Evolutionary conservation across 2,797 vertebrate genomes (phyloP).

Genomic region (Mastacembelus armatus): DNA sequence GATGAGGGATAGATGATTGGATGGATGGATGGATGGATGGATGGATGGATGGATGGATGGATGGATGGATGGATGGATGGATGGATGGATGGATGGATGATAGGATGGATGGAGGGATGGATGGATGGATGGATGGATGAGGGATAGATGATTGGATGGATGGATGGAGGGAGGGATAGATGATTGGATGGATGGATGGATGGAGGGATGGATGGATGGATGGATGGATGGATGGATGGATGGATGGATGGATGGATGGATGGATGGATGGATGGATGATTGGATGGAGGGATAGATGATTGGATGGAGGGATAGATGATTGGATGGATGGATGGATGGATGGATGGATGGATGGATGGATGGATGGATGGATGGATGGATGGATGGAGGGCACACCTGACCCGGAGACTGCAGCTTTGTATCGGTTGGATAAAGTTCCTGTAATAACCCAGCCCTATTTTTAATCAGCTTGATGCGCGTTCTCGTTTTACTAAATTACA

Average conservation of each 20-base stretch:
- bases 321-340: slow-evolving; percentile 21
- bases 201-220: slow-evolving; percentile 18
- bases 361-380: slow-evolving; percentile 20
- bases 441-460: slow-evolving; percentile 56
- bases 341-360: slow-evolving; percentile 16
- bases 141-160: no score
- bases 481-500: slow-evolving; percentile 78
- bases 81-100: slow-evolving; percentile 18
- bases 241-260: slow-evolving; percentile 16
- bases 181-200: no score
- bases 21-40: slow-evolving; percentile 20
- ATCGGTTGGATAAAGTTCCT: slow-evolving; percentile 50
- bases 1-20: slow-evolving; percentile 17
- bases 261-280: slow-evolving; percentile 20
- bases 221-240: slow-evolving; percentile 21
- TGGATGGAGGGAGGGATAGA: slow-evolving; percentile 22
- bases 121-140: slow-evolving; percentile 23
- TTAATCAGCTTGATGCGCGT: slow-evolving; percentile 79
- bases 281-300: slow-evolving; percentile 17
- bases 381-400: slow-evolving; percentile 41
- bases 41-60: slow-evolving; percentile 14
- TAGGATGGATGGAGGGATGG: slow-evolving; percentile 17
- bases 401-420: slow-evolving; percentile 13
- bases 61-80: slow-evolving; percentile 19
- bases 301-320: slow-evolving; percentile 18